Percentiles rank a stretch among this genome's conserved stretches.
phyloP scores from a whole-genome alignment of 2,113 vertebrate species.

The Oncorhynchus kisutch region DNA sequence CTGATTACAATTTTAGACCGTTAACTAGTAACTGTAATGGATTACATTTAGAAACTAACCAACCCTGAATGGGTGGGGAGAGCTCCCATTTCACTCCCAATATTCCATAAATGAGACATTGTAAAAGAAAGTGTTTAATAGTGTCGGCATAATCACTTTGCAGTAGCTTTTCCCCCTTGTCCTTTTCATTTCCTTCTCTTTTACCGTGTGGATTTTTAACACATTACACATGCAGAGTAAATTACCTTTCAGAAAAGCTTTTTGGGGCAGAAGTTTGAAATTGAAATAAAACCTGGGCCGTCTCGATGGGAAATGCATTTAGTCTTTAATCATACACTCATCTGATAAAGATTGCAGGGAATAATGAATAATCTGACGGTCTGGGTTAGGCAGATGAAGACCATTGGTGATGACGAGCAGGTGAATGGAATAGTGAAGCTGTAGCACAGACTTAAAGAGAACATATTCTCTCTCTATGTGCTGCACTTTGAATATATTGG shows the following conservation, averaged over 20 bases:
- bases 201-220: neutral
- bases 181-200: slow-evolving; percentile 9
- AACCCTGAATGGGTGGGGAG: neutral
- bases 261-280: neutral
- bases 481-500: neutral
- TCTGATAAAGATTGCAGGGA: neutral
- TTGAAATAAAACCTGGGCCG: neutral
- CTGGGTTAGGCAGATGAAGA: neutral
- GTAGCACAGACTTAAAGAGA: too few species aligned
- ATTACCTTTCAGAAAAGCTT: slow-evolving; percentile 12
- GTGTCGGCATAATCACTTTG: neutral
- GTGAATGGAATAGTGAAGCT: neutral
- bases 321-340: slow-evolving; percentile 2
- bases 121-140: slow-evolving; percentile 32
- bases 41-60: too few species aligned
- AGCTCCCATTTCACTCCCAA: slow-evolving; percentile 3
- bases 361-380: neutral
- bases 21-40: too few species aligned
- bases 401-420: neutral
- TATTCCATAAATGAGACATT: neutral
- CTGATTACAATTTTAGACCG: too few species aligned
- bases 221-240: slow-evolving; percentile 8
- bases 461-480: neutral
- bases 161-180: slow-evolving; percentile 5
- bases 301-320: neutral